A percentile compares a stretch with the other conserved stretches of the same genome.
phyloP scores from a whole-genome alignment of 2,888 invertebrate species.

The Cerastis rubricosa region DNA sequence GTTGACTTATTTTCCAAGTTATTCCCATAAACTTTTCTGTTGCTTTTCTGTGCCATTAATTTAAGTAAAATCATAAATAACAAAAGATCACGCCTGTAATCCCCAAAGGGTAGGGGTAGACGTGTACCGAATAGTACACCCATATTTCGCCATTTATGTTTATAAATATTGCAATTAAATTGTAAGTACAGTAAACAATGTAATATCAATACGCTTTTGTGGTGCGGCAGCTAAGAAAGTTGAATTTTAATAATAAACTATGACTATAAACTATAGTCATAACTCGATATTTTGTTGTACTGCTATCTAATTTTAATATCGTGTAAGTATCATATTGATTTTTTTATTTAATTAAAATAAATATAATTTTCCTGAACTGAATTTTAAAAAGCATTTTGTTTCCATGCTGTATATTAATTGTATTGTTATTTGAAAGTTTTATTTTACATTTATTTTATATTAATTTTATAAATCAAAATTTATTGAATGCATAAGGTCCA shows the following conservation, averaged over 20 bases:
- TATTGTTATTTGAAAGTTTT: constrained; percentile 33
- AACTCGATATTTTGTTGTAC: constrained; percentile 34
- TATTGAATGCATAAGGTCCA: constrained; percentile 48
- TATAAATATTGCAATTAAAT: constrained; percentile 50
- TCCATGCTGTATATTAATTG: constrained; percentile 10
- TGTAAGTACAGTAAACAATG: constrained; percentile 59
- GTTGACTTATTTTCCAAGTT: neutral
- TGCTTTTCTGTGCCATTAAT: constrained; percentile 49
- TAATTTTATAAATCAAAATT: constrained; percentile 52
- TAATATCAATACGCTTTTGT: constrained; percentile 61
- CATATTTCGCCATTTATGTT: too few species aligned
- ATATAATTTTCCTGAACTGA: constrained; percentile 18
- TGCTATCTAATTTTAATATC: constrained; percentile 19
- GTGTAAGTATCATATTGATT: constrained; percentile 30
- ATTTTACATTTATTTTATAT: constrained; percentile 47
- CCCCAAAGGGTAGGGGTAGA: too few species aligned
- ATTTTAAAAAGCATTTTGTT: constrained; percentile 9
- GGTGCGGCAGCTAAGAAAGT: constrained; percentile 66
- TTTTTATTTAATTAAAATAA: neutral
- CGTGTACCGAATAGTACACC: too few species aligned
- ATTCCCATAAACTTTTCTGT: constrained; percentile 1
- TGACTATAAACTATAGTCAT: too few species aligned
- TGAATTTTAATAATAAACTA: constrained; percentile 25
- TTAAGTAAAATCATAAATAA: constrained; percentile 15
- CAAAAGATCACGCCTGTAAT: too few species aligned